A percentile compares a stretch with the other conserved stretches of the same genome.
These are phyloP conservation scores for Kryptopterus vitreolus DNA, from an alignment of 2,797 vertebrate species.

Conservation along the genomic window DNA sequence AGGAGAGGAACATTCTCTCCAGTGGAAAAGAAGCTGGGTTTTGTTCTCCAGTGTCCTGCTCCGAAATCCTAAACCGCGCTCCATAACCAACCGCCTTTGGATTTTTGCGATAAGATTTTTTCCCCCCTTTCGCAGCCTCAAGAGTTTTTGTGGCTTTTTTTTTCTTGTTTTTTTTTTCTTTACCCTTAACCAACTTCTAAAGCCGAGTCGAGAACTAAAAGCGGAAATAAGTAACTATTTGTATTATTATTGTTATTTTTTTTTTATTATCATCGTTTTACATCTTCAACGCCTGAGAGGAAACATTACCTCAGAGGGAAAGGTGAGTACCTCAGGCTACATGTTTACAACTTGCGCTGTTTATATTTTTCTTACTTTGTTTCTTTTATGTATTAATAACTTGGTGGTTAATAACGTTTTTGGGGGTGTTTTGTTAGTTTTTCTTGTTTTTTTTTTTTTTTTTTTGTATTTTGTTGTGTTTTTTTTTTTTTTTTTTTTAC, in stretches of 20 bases:
- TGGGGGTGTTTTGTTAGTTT: background rate
- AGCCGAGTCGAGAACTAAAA: background rate
- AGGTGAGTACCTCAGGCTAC: slow-evolving; percentile 16
- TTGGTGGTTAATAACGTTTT: too few species aligned
- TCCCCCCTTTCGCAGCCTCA: background rate
- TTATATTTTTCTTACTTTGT: background rate
- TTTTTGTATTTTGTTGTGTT: too few species aligned
- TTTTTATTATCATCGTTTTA: too few species aligned
- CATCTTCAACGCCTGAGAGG: background rate
- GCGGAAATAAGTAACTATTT: background rate
- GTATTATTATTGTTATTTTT: background rate
- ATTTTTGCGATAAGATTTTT: background rate
- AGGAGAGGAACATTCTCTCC: background rate
- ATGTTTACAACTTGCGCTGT: background rate
- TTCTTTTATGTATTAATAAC: background rate
- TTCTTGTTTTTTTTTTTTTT: too few species aligned
- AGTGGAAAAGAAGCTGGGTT: background rate
- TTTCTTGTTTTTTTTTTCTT: background rate
- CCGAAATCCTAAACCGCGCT: slow-evolving; percentile 1
- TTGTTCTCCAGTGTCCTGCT: too few species aligned
- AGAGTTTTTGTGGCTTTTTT: background rate
- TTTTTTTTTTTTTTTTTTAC: too few species aligned
- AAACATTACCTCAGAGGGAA: background rate
- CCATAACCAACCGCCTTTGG: background rate
- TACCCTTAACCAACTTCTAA: accelerated